phyloP scores from a whole-genome alignment of 1,140 invertebrate species.

The Ips nitidus region DNA sequence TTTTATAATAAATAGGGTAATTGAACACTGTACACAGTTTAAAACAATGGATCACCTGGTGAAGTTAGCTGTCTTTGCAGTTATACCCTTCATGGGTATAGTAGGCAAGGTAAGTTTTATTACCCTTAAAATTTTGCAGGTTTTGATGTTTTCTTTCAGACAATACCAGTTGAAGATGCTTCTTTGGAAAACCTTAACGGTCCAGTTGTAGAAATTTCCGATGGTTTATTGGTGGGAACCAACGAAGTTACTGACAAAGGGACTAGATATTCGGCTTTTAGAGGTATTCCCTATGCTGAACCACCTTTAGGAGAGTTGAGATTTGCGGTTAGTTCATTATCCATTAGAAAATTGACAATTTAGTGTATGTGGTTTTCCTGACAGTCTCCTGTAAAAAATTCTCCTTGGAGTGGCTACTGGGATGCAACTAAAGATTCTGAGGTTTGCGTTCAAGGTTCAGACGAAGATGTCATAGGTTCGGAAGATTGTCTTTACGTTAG shows the following conservation, averaged over 20 bases:
- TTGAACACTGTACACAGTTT: neutral
- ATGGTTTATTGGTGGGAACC: conserved; percentile 29
- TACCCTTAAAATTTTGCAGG: neutral
- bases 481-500: conserved; percentile 41
- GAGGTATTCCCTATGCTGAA: conserved; percentile 68
- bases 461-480: conserved; percentile 16
- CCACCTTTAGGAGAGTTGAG: conserved; percentile 63
- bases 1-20: neutral
- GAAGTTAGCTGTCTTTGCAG: neutral
- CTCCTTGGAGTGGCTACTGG: conserved; percentile 31
- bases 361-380: neutral
- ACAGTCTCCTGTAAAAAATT: conserved; percentile 24
- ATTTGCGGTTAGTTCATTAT: conserved; percentile 53
- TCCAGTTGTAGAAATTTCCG: conserved; percentile 16
- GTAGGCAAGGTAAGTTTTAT: conserved; percentile 17
- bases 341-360: conserved; percentile 1
- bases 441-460: conserved; percentile 26
- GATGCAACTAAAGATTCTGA: conserved; percentile 20
- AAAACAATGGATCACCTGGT: neutral
- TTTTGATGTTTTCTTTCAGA: conserved; percentile 5
- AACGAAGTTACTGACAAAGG: neutral
- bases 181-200: neutral
- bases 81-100: conserved; percentile 3
- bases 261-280: conserved; percentile 59
- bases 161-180: conserved; percentile 9